These are phyloP conservation scores for Epistrophe grossulariae DNA, from an alignment of 2,888 invertebrate species.

Conservation along the genomic window DNA sequence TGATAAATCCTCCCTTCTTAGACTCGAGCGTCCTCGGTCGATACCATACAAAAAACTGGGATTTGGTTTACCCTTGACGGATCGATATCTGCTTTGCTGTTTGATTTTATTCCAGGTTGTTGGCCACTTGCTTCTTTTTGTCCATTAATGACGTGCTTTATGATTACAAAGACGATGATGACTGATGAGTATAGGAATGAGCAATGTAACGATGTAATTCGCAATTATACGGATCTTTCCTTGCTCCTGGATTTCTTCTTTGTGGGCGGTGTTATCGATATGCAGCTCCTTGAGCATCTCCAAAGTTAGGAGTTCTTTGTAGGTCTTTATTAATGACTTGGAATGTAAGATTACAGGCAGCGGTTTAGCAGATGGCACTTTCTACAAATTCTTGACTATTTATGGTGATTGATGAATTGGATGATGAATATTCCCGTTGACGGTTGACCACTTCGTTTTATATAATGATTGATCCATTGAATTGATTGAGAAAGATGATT, in stretches of 20 bases:
- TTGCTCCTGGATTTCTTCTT: background rate
- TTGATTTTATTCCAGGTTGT: background rate
- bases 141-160: background rate
- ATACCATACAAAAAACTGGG: too few species aligned
- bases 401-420: background rate
- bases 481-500: conserved; percentile 8
- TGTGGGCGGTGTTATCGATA: conserved; percentile 17
- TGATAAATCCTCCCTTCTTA: too few species aligned
- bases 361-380: background rate
- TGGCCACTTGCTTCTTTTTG: background rate
- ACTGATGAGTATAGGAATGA: too few species aligned
- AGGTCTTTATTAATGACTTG: background rate
- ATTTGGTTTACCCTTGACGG: too few species aligned
- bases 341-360: conserved; percentile 18
- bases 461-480: conserved; percentile 26
- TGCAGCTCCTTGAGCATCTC: conserved; percentile 33
- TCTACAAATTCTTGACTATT: background rate
- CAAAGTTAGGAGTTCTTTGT: conserved; percentile 32
- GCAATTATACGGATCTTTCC: background rate
- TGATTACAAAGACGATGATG: too few species aligned
- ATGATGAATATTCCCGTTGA: conserved; percentile 29
- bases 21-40: too few species aligned
- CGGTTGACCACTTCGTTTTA: conserved; percentile 1
- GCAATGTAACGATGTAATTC: background rate
- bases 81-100: too few species aligned